Conservation (phyloP, 2,113 vertebrate species). For the Rhinoptilus africanus region DNA sequence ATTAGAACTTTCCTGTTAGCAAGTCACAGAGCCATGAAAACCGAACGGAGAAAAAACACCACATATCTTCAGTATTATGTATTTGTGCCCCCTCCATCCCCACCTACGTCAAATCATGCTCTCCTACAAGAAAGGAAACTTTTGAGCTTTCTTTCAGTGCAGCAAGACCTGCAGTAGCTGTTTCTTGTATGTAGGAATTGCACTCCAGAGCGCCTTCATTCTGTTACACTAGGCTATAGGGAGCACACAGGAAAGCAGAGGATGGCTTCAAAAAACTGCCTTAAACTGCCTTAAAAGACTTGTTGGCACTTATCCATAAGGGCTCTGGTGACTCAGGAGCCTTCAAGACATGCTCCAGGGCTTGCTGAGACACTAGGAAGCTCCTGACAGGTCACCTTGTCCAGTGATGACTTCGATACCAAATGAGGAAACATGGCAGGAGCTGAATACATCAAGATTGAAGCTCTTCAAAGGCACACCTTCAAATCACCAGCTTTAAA, state of each 20-base stretch:
- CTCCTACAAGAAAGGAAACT: neutral
- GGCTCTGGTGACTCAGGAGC: neutral
- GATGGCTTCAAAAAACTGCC: neutral
- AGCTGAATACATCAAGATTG: neutral
- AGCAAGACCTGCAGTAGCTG: neutral
- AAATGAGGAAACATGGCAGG: neutral
- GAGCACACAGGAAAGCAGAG: neutral
- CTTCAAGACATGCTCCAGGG: neutral
- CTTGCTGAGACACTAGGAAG: neutral
- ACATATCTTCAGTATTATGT: neutral
- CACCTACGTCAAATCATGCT: neutral
- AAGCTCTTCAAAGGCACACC: neutral
- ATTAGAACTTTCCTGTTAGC: neutral
- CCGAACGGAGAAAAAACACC: rapidly evolving
- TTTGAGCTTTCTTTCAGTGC: neutral
- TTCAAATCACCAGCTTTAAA: neutral
- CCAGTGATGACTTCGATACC: neutral
- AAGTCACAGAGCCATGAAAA: neutral
- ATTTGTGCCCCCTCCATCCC: neutral
- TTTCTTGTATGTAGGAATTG: neutral
- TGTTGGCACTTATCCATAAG: neutral
- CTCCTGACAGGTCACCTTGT: neutral
- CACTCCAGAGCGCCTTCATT: neutral
- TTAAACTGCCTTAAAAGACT: neutral
- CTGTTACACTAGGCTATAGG: neutral